These are phyloP conservation scores for Eurosta solidaginis DNA, from an alignment of 1,140 invertebrate species.

Conservation along the genomic window DNA sequence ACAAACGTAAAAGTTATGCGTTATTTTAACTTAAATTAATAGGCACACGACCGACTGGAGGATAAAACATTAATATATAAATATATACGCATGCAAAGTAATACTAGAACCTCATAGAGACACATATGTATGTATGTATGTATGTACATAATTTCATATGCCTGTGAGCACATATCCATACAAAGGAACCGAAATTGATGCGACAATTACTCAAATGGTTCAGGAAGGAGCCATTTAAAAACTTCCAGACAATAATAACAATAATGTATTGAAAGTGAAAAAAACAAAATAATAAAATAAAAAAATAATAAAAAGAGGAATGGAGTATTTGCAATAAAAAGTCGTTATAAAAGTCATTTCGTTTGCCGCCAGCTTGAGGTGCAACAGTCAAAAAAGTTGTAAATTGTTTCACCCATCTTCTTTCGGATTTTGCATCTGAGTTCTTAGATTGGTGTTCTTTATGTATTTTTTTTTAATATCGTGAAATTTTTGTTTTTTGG, in stretches of 20 bases:
- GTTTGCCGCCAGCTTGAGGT: neutral
- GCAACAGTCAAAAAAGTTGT: neutral
- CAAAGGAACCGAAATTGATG: neutral
- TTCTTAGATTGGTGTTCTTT: neutral
- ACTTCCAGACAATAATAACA: constrained; percentile 17
- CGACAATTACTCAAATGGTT: constrained; percentile 5
- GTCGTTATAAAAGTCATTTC: constrained; percentile 1
- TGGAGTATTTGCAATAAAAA: neutral
- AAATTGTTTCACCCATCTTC: neutral
- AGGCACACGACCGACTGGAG: constrained; percentile 10
- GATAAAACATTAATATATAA: neutral
- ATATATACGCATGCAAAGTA: neutral
- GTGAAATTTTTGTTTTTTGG: neutral
- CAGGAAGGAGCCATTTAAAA: neutral
- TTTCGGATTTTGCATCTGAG: neutral
- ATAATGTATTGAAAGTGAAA: constrained; percentile 10
- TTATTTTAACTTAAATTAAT: constrained; percentile 25
- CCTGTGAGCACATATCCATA: neutral
- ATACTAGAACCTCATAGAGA: neutral
- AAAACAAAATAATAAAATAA: neutral
- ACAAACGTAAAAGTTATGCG: constrained; percentile 12
- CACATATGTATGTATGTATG: neutral
- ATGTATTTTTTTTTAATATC: neutral
- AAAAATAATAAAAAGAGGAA: neutral
- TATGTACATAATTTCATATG: neutral